Base-by-base conservation (phyloP, 2,113 vertebrate genomes). In the Clarias magur region DNA sequence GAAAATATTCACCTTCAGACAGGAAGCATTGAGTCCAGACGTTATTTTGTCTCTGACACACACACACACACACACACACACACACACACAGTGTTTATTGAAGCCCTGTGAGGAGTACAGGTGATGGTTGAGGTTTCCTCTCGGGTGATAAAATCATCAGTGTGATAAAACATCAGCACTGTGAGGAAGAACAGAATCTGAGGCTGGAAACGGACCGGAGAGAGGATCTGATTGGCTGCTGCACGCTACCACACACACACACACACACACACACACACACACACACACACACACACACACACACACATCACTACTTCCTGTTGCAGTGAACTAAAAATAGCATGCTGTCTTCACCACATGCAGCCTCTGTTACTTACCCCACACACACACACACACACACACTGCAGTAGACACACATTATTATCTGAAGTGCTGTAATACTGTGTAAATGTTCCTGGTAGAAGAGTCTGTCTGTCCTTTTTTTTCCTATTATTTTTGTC, bases 251-350 rank as follows among this genome's bases (percentile, higher is more conserved):
- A 15, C 25, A 8, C 65, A 25, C 82, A n/a, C 59, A 15, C 30
- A 25, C 57, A 62, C 57, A 60, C 57, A 60, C 76, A 34, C 42
- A 27, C 16, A 54, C 76, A 80, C 54, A 80, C 62, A 48, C 25
- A 27, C 81, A 53, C 42, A 82, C 62, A 65, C 42, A 65, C 60
- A 38, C n/a, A n/a, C n/a, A n/a, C n/a, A n/a, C 38, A 25, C 80
- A 82, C 62, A 83, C 65, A 56, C 27, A 54, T 27, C 67, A 84
- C 21, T 84, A 84, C 21, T 84, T 84, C 70, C 67, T 84, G 67
- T 84, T 84, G 83, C 83, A 73, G 83, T 38, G 13, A 75, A 42
- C 83, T 84, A 84, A 84, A 84, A 84, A 84, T 84, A 84, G 83
- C 67, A 25, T 19, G 1, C 23, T 57, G 54, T 84, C 83, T 59